phyloP scores from a whole-genome alignment of 2,888 invertebrate genomes.

The Himalopsyche kuldschensis region DNA sequence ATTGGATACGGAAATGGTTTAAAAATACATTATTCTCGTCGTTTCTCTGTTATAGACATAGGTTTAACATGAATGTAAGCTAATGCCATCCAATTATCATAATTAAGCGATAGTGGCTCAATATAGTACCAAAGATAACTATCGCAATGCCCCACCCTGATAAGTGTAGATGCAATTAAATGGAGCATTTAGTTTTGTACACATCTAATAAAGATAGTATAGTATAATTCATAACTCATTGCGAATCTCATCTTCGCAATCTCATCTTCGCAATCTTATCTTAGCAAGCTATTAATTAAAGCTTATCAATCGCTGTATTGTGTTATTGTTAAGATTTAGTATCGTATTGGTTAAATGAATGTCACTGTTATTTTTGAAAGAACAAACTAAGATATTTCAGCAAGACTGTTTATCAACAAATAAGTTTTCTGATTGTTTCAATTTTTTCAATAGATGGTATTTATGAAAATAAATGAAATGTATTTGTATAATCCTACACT shows the following conservation, averaged over 20 bases:
- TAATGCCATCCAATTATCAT: neutral
- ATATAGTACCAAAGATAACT: neutral
- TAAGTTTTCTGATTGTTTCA: too few species aligned
- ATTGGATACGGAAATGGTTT: too few species aligned
- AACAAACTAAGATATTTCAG: too few species aligned
- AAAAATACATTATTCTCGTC: too few species aligned
- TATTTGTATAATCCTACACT: too few species aligned
- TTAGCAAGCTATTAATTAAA: neutral
- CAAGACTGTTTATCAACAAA: too few species aligned
- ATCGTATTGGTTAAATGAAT: neutral
- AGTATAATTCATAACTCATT: neutral
- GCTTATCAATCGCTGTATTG: neutral
- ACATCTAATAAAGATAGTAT: neutral
- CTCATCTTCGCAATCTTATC: neutral
- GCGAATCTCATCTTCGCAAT: neutral
- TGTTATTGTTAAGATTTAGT: neutral
- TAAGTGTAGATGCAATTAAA: neutral
- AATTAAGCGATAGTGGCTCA: neutral
- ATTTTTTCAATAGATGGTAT: too few species aligned
- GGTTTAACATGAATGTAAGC: neutral
- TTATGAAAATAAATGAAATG: too few species aligned
- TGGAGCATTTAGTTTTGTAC: neutral
- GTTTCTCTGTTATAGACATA: too few species aligned
- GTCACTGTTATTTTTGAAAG: too few species aligned
- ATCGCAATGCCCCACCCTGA: neutral